phyloP scores from a whole-genome alignment of 2,797 vertebrate genomes.

The Crocodylus rhombifer region DNA sequence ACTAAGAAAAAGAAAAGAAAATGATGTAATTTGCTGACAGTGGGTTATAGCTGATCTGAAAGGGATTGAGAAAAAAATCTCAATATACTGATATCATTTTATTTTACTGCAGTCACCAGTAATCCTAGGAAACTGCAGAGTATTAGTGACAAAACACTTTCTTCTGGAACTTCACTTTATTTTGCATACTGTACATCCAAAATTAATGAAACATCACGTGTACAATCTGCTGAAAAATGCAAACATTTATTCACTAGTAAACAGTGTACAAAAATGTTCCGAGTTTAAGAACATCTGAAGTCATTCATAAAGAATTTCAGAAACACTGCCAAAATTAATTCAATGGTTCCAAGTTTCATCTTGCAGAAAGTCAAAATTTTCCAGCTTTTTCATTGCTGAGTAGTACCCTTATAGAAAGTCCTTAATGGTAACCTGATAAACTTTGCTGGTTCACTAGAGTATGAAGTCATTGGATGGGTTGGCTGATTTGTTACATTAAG shows the following conservation, averaged over 20 bases:
- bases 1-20: neutral
- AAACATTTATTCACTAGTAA: neutral
- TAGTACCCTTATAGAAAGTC: neutral
- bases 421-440: neutral
- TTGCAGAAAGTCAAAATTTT: neutral
- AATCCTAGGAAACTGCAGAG: neutral
- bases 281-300: neutral
- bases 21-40: neutral
- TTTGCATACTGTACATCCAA: neutral
- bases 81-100: neutral
- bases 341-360: neutral
- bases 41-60: neutral
- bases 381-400: neutral
- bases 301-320: neutral
- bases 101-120: neutral
- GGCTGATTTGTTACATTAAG: neutral
- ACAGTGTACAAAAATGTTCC: neutral
- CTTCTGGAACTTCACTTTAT: neutral
- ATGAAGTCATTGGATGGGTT: neutral
- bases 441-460: slow-evolving; percentile 1
- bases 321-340: neutral
- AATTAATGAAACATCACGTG: neutral
- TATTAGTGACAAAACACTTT: neutral
- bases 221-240: neutral
- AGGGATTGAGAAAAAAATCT: neutral